Evolutionary conservation across 2,113 vertebrate genomes (phyloP).

Genomic region (Alligator sinensis): DNA sequence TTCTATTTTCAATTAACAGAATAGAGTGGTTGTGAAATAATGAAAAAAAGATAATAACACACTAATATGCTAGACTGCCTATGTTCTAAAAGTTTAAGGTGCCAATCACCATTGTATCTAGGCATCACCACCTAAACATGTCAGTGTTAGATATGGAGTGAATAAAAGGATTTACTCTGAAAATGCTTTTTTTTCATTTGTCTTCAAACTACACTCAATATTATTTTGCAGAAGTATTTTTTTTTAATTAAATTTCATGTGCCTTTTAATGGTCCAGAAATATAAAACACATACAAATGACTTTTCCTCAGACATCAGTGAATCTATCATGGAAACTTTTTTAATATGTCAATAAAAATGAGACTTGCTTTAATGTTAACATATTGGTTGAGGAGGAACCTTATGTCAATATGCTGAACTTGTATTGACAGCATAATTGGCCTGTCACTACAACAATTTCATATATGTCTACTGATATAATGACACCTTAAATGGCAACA

Average conservation of each 20-base stretch:
- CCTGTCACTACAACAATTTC: neutral
- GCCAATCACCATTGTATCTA: neutral
- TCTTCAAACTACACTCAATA: neutral
- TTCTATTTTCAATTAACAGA: neutral
- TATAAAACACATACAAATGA: neutral
- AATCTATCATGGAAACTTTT: neutral
- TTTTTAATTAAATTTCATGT: rapidly evolving
- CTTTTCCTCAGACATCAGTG: neutral
- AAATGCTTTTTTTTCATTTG: neutral
- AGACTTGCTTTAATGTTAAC: neutral
- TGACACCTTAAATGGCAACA: slow-evolving; percentile 8
- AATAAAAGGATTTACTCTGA: neutral
- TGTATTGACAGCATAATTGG: slow-evolving; percentile 3
- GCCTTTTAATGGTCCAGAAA: neutral
- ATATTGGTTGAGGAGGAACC: neutral
- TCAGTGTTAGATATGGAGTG: neutral
- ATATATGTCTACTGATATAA: neutral
- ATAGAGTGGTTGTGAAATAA: neutral
- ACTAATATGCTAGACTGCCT: neutral
- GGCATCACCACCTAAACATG: neutral
- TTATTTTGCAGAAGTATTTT: neutral
- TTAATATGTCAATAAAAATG: neutral
- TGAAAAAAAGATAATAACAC: rapidly evolving
- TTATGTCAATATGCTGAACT: neutral
- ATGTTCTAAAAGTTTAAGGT: neutral